These are phyloP conservation scores for Hystrix brachyura DNA, from an alignment of 2,113 vertebrate genomes.

Conservation along the genomic window DNA sequence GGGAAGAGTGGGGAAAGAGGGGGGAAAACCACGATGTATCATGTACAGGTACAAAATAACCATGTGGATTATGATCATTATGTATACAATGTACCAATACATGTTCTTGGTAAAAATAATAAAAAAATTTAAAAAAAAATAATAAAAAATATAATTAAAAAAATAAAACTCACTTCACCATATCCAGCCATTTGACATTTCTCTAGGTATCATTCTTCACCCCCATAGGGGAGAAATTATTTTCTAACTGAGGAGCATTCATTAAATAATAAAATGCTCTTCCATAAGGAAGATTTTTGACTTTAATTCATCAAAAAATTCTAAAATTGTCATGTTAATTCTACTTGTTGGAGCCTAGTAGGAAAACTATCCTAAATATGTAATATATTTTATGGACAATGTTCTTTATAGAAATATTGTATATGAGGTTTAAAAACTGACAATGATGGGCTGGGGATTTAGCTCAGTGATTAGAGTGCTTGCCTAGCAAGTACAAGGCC, in stretches of 20 bases:
- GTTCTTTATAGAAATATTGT: neutral
- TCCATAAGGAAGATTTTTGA: neutral
- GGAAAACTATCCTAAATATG: neutral
- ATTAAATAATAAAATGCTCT: neutral
- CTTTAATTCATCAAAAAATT: constrained; percentile 10
- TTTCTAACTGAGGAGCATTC: neutral
- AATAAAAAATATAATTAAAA: no score
- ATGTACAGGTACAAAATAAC: no score
- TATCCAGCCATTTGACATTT: neutral
- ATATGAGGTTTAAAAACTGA: neutral
- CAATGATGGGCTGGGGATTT: neutral
- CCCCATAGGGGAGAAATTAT: neutral
- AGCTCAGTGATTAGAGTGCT: no score
- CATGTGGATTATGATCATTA: no score
- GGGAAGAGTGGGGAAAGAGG: no score
- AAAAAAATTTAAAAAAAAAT: no score
- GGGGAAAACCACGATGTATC: no score
- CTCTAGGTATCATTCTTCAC: neutral
- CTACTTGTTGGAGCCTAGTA: neutral
- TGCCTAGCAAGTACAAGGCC: no score
- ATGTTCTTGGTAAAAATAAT: no score
- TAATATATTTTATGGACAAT: neutral
- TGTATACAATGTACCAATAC: no score
- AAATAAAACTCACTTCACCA: neutral
- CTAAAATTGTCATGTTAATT: constrained; percentile 19